Base-by-base conservation (phyloP, 1,140 invertebrate species). In the Lysiphlebus fabarum region DNA sequence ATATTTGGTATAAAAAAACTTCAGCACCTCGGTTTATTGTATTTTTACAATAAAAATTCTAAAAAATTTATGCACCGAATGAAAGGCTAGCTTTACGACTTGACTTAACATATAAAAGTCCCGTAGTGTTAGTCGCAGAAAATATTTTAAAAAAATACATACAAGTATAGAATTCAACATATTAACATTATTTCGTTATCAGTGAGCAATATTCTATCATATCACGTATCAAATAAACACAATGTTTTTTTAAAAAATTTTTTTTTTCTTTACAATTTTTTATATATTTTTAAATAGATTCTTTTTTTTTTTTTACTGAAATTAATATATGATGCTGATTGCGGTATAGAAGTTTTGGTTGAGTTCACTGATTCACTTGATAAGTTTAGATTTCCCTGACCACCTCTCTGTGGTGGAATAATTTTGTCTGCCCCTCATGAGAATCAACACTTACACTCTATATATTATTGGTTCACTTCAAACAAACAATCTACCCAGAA, bases 41-140 rank as follows among this genome's bases (percentile, higher is more conserved):
- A 59, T 59, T 59, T 47, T 49, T 38, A 26, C 2, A 26, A 10
- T 12, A 47, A 59, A 44, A 53, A 33, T 38, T 56, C 34, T n/a
- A 37, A 7, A 17, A 66, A 75, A 75, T 77, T 77, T 77, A 77
- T 70, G 74, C 68, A 73, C 66, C 56, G 53, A 55, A 67, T 68
- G 69, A 66, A 67, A 67, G 69, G 55, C 14, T 53, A 53, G 56
- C 65, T 76, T 76, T 75, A 76, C 71, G 73, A 72, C 63, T 64
- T 55, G 62, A 70, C 62, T 65, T 70, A 26, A n/a, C 17, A 26
- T 26, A 26, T 26, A 26, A 26, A 26, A 26, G 17, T 26, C 4
- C 17, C 4, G 4, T 4, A 26, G 17, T 26, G 1, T 26, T 26
- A 2, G 17, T 26, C 34, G 38, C 2, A 1, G 44, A 26, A 50